Base-by-base conservation (phyloP, 2,888 invertebrate genomes). In the Pycnomerus fuliginosus region DNA sequence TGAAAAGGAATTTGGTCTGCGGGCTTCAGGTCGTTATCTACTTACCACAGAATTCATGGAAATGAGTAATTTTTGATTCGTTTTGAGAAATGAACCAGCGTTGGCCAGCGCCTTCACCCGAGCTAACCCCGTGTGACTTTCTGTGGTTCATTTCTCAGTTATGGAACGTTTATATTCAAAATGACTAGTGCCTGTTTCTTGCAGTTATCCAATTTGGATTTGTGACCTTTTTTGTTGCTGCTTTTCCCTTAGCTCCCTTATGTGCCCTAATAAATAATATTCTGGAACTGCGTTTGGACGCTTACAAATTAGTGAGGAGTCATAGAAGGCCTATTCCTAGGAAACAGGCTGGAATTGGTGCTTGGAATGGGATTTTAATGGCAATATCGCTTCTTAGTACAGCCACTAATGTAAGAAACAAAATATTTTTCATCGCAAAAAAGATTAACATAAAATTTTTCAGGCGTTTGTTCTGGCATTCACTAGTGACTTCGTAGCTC, bases 191-290 rank as follows among this genome's bases (percentile, higher is more conserved):
- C n/a, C n/a, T n/a, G 36, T 48, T 38, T 41, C 20, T 55, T 48
- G 16, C 30, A 82, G 82, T 80, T 25, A 73, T 83, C 27, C 82
- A 83, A 67, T 83, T 77, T 65, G 83, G 83, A 1, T 80, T 81
- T 60, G 76, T 81, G 33, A 81, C 80, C 1, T 73, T 83, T 32
- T 84, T 83, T 64, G 81, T 80, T 17, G 77, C 79, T 5, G 80
- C 80, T 0, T 82, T 83, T 62, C 82, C 83, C 1, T 67, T 84
- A 31, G 82, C 80, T n/a, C 82, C 83, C 1, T 61, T 83, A 12
- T 79, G 80, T 58, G 80, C 81, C 1, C 64, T 83, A 14, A 42
- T 82, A 24, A 81, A 82, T 61, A 84, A 83, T 63, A 65, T 81
- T 31, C 68, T 82, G 22, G 82, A 82, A 65, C 74, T 82, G 40